phyloP scores from a whole-genome alignment of 2,797 vertebrate species.

The Lophotriccus pileatus region DNA sequence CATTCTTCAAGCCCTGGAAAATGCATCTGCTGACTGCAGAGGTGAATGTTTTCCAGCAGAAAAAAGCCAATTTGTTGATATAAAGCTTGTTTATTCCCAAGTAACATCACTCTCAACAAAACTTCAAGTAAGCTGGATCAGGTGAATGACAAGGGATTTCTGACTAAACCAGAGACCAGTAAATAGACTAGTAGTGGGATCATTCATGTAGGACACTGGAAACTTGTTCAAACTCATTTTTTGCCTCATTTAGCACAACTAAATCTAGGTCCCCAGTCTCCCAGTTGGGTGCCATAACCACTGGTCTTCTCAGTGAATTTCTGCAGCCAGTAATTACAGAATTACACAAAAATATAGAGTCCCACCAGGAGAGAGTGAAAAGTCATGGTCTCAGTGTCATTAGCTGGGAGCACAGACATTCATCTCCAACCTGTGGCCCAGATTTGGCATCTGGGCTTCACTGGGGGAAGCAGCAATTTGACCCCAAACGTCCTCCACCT shows the following conservation, averaged over 20 bases:
- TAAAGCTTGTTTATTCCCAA: background rate
- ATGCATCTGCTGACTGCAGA: background rate
- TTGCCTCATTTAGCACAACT: background rate
- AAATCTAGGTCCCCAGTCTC: background rate
- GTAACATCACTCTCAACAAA: background rate
- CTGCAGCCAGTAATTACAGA: background rate
- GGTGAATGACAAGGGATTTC: background rate
- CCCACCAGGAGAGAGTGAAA: background rate
- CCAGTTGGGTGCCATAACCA: background rate
- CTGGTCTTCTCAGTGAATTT: background rate
- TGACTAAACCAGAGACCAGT: background rate
- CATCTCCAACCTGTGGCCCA: fast-evolving
- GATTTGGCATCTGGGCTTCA: background rate
- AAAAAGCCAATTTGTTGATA: background rate
- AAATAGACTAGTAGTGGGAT: background rate
- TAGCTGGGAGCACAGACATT: background rate
- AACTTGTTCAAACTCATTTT: background rate
- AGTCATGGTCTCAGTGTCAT: background rate
- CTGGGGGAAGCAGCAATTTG: background rate
- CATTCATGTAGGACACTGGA: background rate
- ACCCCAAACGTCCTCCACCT: background rate
- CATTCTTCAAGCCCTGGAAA: background rate
- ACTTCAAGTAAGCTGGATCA: background rate
- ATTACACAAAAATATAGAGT: background rate
- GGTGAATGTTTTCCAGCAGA: background rate